phyloP scores from a whole-genome alignment of 2,797 vertebrate species.

The Lagorchestes hirsutus region DNA sequence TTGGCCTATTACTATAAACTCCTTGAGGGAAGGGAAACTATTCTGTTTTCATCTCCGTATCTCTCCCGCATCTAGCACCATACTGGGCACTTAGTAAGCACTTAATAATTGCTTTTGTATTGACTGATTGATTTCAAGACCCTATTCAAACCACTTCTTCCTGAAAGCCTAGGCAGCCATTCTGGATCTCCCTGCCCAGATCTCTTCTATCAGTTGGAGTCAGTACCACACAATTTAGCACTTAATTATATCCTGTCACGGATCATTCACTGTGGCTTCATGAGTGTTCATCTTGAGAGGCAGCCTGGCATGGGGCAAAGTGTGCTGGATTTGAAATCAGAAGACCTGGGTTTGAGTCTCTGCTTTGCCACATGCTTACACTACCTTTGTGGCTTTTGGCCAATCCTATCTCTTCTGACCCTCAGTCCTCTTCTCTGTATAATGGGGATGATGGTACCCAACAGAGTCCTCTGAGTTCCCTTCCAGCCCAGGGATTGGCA shows the following conservation, averaged over 20 bases:
- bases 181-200: not conserved
- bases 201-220: not conserved
- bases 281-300: not conserved
- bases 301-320: not conserved
- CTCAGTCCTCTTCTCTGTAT: slow-evolving; percentile 31
- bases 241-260: not conserved
- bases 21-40: not conserved
- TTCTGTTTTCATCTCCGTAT: not conserved
- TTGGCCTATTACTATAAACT: not conserved
- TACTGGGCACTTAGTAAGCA: not conserved
- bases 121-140: not conserved
- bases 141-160: not conserved
- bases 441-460: not conserved
- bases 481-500: not conserved
- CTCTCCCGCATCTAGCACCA: not conserved
- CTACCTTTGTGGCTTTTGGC: not conserved
- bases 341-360: not conserved
- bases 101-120: not conserved
- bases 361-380: not conserved
- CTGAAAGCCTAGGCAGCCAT: not conserved
- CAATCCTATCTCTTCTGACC: not conserved
- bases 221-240: not conserved
- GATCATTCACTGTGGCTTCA: not conserved
- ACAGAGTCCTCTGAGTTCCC: not conserved
- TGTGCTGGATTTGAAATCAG: not conserved